Conservation (phyloP, 2,888 invertebrate genomes). For the Drosophila quinaria region DNA sequence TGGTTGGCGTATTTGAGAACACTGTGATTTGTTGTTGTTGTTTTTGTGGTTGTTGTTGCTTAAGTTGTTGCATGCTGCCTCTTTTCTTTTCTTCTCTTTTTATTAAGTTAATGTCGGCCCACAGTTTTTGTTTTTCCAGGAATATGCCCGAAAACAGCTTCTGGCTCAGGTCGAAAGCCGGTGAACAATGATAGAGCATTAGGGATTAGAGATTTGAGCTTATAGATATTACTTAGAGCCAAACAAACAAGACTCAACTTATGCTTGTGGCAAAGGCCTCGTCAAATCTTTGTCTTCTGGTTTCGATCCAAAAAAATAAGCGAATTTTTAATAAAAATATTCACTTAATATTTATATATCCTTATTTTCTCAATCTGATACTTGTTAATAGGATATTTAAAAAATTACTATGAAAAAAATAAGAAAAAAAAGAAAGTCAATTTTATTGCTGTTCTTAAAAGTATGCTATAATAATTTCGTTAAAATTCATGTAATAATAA, state of each 20-base stretch:
- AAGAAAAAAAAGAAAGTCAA: too few species aligned
- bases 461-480: too few species aligned
- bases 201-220: conserved; percentile 27
- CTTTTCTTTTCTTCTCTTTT: conserved; percentile 17
- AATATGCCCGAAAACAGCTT: conserved; percentile 25
- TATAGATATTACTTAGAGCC: conserved; percentile 9
- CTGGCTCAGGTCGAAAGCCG: conserved; percentile 13
- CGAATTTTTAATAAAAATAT: background rate
- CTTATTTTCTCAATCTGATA: too few species aligned
- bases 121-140: conserved; percentile 8
- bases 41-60: conserved; percentile 14
- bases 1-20: conserved; percentile 44
- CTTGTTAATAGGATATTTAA: too few species aligned
- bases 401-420: too few species aligned
- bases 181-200: conserved; percentile 21
- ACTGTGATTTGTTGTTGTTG: conserved; percentile 47
- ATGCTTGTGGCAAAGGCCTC: background rate
- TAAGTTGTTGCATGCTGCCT: conserved; percentile 17
- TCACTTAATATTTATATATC: too few species aligned
- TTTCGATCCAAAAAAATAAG: background rate
- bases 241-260: conserved; percentile 5
- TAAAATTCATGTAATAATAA: too few species aligned
- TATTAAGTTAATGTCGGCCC: conserved; percentile 41
- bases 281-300: background rate
- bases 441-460: too few species aligned